These are phyloP conservation scores for Pararge aegeria DNA, from an alignment of 1,140 invertebrate species.

Conservation along the genomic window DNA sequence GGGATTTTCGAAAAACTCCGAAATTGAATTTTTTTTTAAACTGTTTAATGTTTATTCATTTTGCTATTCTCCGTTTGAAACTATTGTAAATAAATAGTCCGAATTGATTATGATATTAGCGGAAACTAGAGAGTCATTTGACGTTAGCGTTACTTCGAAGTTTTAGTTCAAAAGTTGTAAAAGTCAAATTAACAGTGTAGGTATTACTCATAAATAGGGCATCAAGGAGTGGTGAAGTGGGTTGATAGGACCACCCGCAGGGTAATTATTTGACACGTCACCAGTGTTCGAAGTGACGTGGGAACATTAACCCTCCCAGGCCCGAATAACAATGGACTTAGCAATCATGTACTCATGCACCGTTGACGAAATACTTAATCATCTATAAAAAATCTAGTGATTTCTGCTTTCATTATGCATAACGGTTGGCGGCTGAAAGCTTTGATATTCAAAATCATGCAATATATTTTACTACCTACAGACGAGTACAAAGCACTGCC, in stretches of 20 bases:
- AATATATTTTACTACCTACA: too few species aligned
- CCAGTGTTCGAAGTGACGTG: conserved; percentile 3
- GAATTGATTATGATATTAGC: too few species aligned
- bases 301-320: conserved; percentile 9
- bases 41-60: too few species aligned
- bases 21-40: too few species aligned
- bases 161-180: background rate
- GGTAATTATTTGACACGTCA: conserved; percentile 11
- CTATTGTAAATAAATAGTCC: too few species aligned
- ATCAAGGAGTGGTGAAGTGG: conserved; percentile 7
- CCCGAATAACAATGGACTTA: background rate
- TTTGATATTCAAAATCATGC: background rate
- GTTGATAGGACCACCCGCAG: conserved; percentile 1
- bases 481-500: too few species aligned
- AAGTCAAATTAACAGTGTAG: background rate
- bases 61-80: too few species aligned
- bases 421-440: background rate
- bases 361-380: conserved; percentile 9
- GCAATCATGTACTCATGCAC: conserved; percentile 3
- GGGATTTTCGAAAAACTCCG: too few species aligned
- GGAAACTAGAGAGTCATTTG: too few species aligned
- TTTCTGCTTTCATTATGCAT: background rate
- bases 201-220: background rate
- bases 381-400: conserved; percentile 4
- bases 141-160: too few species aligned